Evolutionary conservation across 2,113 vertebrate genomes (phyloP).

Genomic region (Oreochromis aureus): DNA sequence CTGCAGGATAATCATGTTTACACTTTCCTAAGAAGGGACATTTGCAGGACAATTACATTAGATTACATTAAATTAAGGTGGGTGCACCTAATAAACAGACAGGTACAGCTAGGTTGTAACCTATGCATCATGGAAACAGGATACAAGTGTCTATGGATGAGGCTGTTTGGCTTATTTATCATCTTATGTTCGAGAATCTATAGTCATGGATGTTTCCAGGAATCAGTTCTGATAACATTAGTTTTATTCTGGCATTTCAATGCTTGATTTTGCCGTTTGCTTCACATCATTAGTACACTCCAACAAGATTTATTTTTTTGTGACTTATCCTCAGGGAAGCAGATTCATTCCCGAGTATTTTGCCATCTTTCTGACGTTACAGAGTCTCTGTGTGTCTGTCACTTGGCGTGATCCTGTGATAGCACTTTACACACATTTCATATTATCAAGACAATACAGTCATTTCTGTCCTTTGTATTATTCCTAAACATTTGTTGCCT

Average conservation of each 20-base stretch:
- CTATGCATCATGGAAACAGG: accelerated
- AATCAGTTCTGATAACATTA: not conserved
- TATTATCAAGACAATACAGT: accelerated
- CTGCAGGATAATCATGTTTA: not conserved
- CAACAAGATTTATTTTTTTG: not conserved
- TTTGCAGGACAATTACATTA: not conserved
- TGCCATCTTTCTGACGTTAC: accelerated
- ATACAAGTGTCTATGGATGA: not conserved
- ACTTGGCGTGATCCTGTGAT: not conserved
- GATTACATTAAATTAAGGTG: not conserved
- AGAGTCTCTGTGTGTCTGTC: not conserved
- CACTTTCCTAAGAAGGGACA: not conserved
- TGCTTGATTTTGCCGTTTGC: not conserved
- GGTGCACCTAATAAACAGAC: not conserved
- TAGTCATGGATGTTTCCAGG: not conserved
- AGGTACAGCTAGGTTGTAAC: not conserved
- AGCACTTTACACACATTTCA: not conserved
- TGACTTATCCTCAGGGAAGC: not conserved
- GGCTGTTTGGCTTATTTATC: not conserved
- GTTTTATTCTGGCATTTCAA: not conserved
- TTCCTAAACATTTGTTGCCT: accelerated
- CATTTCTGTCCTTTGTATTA: not conserved
- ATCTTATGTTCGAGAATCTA: not conserved
- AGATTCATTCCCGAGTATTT: not conserved
- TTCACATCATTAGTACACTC: not conserved